phyloP scores from a whole-genome alignment of 2,888 invertebrate genomes.

The Tolmerus cingulatus region DNA sequence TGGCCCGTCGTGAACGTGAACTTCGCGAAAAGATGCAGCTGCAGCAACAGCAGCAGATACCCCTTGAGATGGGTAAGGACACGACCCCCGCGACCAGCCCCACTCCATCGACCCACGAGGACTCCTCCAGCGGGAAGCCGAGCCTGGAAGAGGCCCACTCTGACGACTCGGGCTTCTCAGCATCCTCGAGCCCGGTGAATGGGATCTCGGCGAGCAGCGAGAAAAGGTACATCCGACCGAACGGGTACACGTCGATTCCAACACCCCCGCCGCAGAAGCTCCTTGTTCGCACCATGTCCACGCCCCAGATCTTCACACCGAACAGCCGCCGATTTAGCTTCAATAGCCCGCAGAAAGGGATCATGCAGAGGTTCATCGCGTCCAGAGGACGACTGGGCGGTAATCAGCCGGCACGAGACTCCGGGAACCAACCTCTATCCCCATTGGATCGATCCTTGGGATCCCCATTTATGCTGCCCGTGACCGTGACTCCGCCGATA shows the following conservation, averaged over 20 bases:
- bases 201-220: conserved; percentile 53
- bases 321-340: conserved; percentile 70
- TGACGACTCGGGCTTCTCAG: conserved; percentile 63
- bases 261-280: conserved; percentile 62
- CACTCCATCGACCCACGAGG: neutral
- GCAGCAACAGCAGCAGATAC: conserved; percentile 49
- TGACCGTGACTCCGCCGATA: conserved; percentile 61
- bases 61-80: neutral
- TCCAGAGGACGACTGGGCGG: conserved; percentile 76
- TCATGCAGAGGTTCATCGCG: conserved; percentile 87
- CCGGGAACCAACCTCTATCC: neutral
- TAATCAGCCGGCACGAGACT: conserved; percentile 50
- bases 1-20: conserved; percentile 83
- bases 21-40: conserved; percentile 67
- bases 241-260: conserved; percentile 58
- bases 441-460: conserved; percentile 54
- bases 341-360: conserved; percentile 74
- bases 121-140: conserved; percentile 54
- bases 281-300: conserved; percentile 59
- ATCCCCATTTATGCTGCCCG: conserved; percentile 56
- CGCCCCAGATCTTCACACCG: conserved; percentile 55
- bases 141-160: conserved; percentile 60
- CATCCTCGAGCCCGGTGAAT: conserved; percentile 59
- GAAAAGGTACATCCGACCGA: conserved; percentile 60
- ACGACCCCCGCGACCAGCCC: neutral